These are phyloP conservation scores for Caenorhabditis angaria DNA, from an alignment of 2,888 invertebrate species.

Conservation along the genomic window DNA sequence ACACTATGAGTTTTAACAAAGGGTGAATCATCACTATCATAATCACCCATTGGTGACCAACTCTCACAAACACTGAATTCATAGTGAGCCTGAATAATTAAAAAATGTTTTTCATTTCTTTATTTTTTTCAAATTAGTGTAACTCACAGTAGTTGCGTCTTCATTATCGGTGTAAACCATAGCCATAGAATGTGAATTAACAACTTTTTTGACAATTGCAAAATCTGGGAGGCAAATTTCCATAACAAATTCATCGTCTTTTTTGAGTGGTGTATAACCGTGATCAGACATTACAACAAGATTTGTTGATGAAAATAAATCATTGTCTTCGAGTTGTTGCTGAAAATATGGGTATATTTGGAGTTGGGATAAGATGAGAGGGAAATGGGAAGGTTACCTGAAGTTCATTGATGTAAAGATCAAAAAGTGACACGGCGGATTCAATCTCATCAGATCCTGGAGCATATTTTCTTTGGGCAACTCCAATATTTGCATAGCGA, in stretches of 20 bases:
- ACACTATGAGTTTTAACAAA: constrained; percentile 65
- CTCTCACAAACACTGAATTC: constrained; percentile 71
- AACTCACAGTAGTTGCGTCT: constrained; percentile 61
- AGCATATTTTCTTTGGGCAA: constrained; percentile 63
- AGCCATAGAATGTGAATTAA: constrained; percentile 66
- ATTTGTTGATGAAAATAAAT: constrained; percentile 65
- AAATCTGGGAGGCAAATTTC: constrained; percentile 70
- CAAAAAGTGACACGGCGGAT: constrained; percentile 61
- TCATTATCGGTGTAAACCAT: constrained; percentile 68
- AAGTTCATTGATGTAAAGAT: constrained; percentile 65
- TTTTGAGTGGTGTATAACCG: constrained; percentile 62
- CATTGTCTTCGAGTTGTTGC: constrained; percentile 61
- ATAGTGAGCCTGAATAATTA: constrained; percentile 63
- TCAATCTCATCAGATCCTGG: constrained; percentile 63
- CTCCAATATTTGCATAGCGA: constrained; percentile 64
- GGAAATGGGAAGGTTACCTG: constrained; percentile 47
- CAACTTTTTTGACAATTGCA: constrained; percentile 65
- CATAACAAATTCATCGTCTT: constrained; percentile 70
- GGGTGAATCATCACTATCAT: constrained; percentile 64
- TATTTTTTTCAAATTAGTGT: not conserved
- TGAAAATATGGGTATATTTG: constrained; percentile 43
- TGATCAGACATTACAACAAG: constrained; percentile 68
- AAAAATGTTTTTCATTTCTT: not conserved
- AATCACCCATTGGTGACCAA: constrained; percentile 70
- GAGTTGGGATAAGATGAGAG: not conserved